Evolutionary conservation across 2,888 invertebrate species (phyloP).

Genomic region (Disparrhopalites patrizii): DNA sequence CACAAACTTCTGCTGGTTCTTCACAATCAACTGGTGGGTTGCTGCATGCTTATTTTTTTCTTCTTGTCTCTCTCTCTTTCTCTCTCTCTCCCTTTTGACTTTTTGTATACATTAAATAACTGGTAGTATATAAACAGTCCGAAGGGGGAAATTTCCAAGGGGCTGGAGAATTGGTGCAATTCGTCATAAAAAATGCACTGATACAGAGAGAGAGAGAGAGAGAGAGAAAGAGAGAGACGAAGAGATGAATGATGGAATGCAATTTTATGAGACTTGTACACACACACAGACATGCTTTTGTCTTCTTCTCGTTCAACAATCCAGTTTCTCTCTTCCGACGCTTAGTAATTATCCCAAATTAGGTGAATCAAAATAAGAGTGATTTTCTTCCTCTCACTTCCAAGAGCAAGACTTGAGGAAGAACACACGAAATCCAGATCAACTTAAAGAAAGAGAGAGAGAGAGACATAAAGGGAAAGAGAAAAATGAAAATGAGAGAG

Average conservation of each 20-base stretch:
- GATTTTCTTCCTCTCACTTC: too few relatives aligned
- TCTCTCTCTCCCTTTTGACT: too few relatives aligned
- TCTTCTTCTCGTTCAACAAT: slow-evolving; percentile 26
- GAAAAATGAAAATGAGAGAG: background rate
- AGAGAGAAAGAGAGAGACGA: background rate
- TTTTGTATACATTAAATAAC: too few relatives aligned
- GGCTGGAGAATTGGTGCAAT: slow-evolving; percentile 14
- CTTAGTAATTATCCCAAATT: slow-evolving; percentile 30
- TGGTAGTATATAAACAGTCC: background rate
- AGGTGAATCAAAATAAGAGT: slow-evolving; percentile 30
- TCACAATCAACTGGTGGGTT: too few relatives aligned
- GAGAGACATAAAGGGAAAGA: background rate
- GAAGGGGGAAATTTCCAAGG: slow-evolving; percentile 19
- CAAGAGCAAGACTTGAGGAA: too few relatives aligned
- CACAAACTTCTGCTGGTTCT: too few relatives aligned
- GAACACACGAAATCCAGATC: too few relatives aligned
- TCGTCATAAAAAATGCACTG: background rate
- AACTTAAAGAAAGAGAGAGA: background rate
- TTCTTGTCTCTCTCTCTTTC: too few relatives aligned
- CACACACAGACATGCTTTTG: slow-evolving; percentile 19
- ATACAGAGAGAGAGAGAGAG: too few relatives aligned
- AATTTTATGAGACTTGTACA: slow-evolving; percentile 23
- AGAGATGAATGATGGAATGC: slow-evolving; percentile 15
- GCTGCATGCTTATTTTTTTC: too few relatives aligned
- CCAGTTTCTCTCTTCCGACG: slow-evolving; percentile 20